Percentiles rank a stretch among this genome's conserved stretches.
phyloP scores from a whole-genome alignment of 23 tunicate species.

The Aplidium turbinatum region DNA sequence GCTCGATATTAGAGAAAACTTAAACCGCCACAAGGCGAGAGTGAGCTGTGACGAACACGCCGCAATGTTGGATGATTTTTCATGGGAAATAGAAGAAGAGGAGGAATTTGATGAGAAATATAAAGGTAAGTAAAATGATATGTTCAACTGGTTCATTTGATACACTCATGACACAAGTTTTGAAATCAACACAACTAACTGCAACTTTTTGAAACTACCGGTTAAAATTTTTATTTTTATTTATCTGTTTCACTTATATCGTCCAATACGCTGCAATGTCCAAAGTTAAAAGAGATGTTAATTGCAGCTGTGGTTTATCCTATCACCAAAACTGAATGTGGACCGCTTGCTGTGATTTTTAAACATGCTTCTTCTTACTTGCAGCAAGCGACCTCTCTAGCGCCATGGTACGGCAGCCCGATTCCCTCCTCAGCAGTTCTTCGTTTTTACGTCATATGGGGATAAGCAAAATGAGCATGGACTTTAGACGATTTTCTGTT shows the following conservation, averaged over 20 bases:
- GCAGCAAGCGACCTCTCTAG: conserved; percentile 66
- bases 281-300: neutral
- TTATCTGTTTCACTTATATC: too few relatives aligned
- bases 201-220: neutral
- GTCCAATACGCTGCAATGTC: neutral
- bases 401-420: conserved; percentile 42
- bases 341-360: neutral
- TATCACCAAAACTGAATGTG: too few relatives aligned
- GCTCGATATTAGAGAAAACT: conserved; percentile 43
- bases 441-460: conserved; percentile 55
- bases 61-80: conserved; percentile 53
- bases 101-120: conserved; percentile 45
- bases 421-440: conserved; percentile 35
- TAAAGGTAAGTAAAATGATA: conserved; percentile 35
- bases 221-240: neutral
- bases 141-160: neutral
- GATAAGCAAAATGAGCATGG: conserved; percentile 52
- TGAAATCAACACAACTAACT: too few relatives aligned
- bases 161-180: too few relatives aligned
- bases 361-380: neutral
- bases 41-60: conserved; percentile 65
- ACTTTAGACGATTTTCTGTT: conserved; percentile 70
- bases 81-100: conserved; percentile 66
- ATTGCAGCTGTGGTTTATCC: neutral
- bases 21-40: conserved; percentile 35